A percentile compares a stretch with the other conserved stretches of the same genome.
Conservation (phyloP, 1,140 invertebrate genomes). For the Mizuhopecten yessoensis region DNA sequence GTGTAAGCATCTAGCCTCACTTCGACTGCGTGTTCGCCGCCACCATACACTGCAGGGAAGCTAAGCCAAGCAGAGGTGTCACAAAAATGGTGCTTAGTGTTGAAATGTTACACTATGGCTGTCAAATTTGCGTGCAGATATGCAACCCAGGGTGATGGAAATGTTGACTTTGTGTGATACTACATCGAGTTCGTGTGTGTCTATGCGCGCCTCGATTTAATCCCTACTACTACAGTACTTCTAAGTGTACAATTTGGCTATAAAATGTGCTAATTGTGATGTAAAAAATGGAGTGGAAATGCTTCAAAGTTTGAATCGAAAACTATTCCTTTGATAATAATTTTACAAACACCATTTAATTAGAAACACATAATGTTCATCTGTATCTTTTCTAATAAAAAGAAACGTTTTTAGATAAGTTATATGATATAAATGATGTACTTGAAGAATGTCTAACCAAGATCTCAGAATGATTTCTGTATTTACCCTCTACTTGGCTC, state of each 20-base stretch:
- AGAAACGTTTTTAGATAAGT: no score
- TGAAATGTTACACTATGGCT: not conserved
- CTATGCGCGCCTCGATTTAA: not conserved
- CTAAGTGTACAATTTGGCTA: not conserved
- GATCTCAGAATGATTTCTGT: no score
- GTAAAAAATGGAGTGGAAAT: no score
- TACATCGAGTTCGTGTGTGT: not conserved
- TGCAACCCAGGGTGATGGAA: not conserved
- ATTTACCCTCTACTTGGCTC: no score
- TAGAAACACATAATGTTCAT: no score
- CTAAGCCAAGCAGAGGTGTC: not conserved
- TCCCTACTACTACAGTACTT: not conserved
- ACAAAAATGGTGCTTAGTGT: slow-evolving; percentile 18
- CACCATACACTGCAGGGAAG: not conserved
- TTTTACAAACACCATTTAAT: no score
- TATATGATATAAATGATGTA: no score
- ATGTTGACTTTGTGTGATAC: not conserved
- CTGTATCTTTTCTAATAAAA: no score
- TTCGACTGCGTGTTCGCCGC: not conserved
- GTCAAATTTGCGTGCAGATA: slow-evolving; percentile 28
- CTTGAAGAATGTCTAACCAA: no score
- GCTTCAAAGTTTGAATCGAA: no score
- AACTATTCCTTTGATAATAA: no score
- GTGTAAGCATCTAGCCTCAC: not conserved
- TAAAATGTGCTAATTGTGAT: not conserved